A percentile compares a stretch with the other conserved stretches of the same genome.
These are phyloP conservation scores for Anthopleura xanthogrammica DNA, from an alignment of 92 coral and sea anemone species.

Conservation along the genomic window DNA sequence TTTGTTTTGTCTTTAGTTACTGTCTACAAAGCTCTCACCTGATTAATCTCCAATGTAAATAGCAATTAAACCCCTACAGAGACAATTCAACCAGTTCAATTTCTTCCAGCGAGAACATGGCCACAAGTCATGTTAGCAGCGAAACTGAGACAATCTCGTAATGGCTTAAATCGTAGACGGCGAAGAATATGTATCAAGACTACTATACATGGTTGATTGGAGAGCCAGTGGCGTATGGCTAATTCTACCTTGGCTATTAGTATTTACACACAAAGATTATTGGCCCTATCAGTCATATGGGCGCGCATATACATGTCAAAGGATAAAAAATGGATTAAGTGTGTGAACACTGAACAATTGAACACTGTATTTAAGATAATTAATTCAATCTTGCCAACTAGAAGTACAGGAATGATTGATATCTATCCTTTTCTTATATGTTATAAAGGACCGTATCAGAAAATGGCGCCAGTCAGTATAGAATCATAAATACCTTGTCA, in stretches of 20 bases:
- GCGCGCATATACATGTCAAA: not conserved
- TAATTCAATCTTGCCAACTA: not conserved
- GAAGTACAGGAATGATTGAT: not conserved
- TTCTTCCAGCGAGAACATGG: not conserved
- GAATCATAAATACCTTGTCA: not conserved
- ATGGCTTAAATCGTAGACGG: not conserved
- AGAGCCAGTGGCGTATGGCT: not conserved
- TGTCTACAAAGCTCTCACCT: not conserved
- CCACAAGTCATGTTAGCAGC: not conserved
- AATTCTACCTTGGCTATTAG: not conserved
- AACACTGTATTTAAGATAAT: not conserved
- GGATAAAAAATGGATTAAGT: not conserved
- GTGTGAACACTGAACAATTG: not conserved
- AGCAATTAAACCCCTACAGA: slow-evolving; percentile 1
- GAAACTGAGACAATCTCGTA: not conserved
- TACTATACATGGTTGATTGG: not conserved
- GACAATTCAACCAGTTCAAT: not conserved
- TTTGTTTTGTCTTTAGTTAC: slow-evolving; percentile 5
- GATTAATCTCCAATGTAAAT: not conserved
- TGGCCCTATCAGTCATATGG: not conserved
- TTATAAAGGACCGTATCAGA: not conserved
- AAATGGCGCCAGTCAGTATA: not conserved
- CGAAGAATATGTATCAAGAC: not conserved
- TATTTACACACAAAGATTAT: not conserved
- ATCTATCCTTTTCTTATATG: not conserved